Evolutionary conservation across 2,888 invertebrate species (phyloP), one percentile per base, ranked within the genome.

Genomic region (Vesta saturnalis): DNA sequence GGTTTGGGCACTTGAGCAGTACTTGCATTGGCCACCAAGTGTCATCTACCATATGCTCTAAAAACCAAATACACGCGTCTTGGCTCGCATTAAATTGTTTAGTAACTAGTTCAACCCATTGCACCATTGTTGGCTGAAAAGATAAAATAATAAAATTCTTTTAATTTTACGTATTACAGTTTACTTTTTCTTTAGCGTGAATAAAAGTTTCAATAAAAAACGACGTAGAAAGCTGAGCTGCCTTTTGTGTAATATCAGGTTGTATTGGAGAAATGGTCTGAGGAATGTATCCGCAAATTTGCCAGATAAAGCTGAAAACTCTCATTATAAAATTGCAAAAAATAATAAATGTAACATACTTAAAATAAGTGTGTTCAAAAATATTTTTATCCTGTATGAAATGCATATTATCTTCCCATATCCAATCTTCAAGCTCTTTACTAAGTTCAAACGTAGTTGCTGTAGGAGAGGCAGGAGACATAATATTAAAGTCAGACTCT

Each of bases 181-280:
- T 75, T 81, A 93, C 93, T 89, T 97, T 97, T 84, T 97, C 97
- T 84, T 97, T 97, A 54, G 97, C 96, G 83, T 97, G 97, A 80
- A 97, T 97, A 79, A 97, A 94, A 0, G 97, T 97, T 85, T 97
- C 97, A 73, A 97, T 92, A 77, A 97, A 96, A 85, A 97, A 97
- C 0, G 96, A 95, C 0, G 96, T 94, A 0, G 96, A 94, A 10
- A 97, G 86, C 76, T 96, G 91, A 0, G 95, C 94, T 0, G 95
- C 94, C 77, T 94, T 89, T 78, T 95, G 92, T 0, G 94, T 93
- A 49, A 96, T 90, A 77, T 96, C 93, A 0, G 92, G 90, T 74
- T 90, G 87, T 35, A 92, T 87, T 15, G 93, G 92, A 66, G 94
- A 85, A 70, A 97, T 85, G 0, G 95, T 95, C 83, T 95, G 95